Percentiles rank a stretch among this genome's conserved stretches.
phyloP scores from a whole-genome alignment of 2,797 vertebrate species.

The Cyclura pinguis region DNA sequence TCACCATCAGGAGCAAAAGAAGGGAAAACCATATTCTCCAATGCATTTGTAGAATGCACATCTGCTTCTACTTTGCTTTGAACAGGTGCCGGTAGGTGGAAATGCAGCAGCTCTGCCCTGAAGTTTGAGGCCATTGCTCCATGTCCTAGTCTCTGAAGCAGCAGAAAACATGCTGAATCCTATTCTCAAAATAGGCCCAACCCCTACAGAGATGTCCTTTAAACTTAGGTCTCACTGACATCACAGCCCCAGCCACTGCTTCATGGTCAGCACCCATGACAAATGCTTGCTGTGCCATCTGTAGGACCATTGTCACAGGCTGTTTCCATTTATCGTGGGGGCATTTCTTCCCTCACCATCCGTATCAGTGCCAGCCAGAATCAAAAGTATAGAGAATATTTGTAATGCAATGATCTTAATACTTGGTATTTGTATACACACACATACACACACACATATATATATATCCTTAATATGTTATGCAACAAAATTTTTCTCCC shows the following conservation, averaged over 20 bases:
- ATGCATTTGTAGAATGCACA: too few relatives aligned
- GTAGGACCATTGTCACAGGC: neutral
- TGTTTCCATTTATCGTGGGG: neutral
- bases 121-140: too few relatives aligned
- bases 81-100: too few relatives aligned
- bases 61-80: too few relatives aligned
- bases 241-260: neutral
- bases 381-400: neutral
- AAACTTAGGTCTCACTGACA: neutral
- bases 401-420: neutral
- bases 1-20: too few relatives aligned
- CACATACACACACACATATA: too few relatives aligned
- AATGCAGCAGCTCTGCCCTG: too few relatives aligned
- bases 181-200: too few relatives aligned
- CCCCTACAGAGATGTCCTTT: too few relatives aligned
- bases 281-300: neutral
- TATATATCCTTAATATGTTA: neutral
- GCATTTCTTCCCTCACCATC: neutral
- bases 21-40: too few relatives aligned
- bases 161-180: too few relatives aligned
- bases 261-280: neutral
- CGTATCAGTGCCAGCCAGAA: neutral
- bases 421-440: neutral
- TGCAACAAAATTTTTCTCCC: conserved; percentile 19
- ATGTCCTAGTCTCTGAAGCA: too few relatives aligned